phyloP scores from a whole-genome alignment of 35 echinoderm and acorn worm species.

The Ophioderma brevispina region DNA sequence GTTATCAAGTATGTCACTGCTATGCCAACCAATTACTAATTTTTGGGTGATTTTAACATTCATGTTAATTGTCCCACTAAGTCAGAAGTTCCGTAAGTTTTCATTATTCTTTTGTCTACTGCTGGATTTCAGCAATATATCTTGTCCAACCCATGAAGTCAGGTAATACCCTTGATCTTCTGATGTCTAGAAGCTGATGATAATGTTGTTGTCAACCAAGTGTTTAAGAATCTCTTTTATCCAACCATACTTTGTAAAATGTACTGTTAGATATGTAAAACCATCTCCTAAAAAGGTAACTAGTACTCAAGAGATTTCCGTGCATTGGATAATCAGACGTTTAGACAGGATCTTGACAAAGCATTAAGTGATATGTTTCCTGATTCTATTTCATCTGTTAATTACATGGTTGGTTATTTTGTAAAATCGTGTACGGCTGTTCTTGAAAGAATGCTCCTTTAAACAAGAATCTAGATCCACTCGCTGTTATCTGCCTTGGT shows the following conservation, averaged over 20 bases:
- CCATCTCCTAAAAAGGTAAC: not conserved
- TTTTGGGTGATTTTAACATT: not conserved
- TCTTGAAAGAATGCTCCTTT: not conserved
- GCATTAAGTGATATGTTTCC: not conserved
- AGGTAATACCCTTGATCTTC: conserved; percentile 10
- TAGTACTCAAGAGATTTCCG: not conserved
- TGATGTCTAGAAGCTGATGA: not conserved
- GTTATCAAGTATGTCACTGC: not conserved
- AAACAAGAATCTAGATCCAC: not conserved
- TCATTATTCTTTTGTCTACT: not conserved
- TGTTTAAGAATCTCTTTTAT: not conserved
- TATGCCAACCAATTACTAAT: not conserved
- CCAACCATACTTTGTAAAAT: not conserved
- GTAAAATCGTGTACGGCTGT: not conserved
- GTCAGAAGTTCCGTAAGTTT: not conserved
- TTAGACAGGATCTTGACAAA: not conserved
- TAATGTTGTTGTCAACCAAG: not conserved
- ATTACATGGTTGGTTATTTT: not conserved
- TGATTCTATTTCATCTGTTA: not conserved
- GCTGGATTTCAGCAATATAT: conserved; percentile 11
- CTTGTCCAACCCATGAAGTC: conserved; percentile 4
- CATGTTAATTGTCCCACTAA: not conserved
- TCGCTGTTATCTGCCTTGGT: not conserved
- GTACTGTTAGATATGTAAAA: not conserved
- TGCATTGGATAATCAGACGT: not conserved